Percentiles rank a stretch among this genome's conserved stretches.
Conservation (phyloP, 2,113 vertebrate genomes). For the Barnardius zonarius region DNA sequence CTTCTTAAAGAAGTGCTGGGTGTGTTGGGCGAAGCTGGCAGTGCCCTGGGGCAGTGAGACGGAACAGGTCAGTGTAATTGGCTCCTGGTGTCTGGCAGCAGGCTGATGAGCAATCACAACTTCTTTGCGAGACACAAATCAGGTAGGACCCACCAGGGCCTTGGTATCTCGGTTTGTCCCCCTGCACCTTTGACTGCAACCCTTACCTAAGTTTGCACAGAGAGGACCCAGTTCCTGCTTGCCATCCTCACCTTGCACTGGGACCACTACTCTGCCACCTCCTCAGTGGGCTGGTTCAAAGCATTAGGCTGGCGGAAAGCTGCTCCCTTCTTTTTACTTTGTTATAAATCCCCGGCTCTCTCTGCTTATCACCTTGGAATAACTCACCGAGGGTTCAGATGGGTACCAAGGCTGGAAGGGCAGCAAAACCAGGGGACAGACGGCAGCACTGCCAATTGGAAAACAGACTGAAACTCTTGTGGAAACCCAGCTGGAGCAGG, state of each 20-base stretch:
- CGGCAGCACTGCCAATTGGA: not conserved
- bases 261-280: not conserved
- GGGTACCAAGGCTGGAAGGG: not conserved
- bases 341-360: not conserved
- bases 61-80: not conserved
- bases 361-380: not conserved
- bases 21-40: not conserved
- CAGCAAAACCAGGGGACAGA: not conserved
- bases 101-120: not conserved
- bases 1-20: not conserved
- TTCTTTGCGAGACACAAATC: not conserved
- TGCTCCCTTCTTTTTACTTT: not conserved
- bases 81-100: fast-evolving
- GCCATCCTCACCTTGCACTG: not conserved
- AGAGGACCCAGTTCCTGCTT: not conserved
- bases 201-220: not conserved
- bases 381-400: not conserved
- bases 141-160: not conserved
- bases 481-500: not conserved
- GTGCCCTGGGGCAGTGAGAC: not conserved
- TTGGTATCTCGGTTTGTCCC: not conserved
- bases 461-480: not conserved
- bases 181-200: not conserved
- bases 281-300: not conserved
- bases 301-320: not conserved